These are phyloP conservation scores for Epicampocera succincta DNA, from an alignment of 2,888 invertebrate genomes.

Conservation along the genomic window DNA sequence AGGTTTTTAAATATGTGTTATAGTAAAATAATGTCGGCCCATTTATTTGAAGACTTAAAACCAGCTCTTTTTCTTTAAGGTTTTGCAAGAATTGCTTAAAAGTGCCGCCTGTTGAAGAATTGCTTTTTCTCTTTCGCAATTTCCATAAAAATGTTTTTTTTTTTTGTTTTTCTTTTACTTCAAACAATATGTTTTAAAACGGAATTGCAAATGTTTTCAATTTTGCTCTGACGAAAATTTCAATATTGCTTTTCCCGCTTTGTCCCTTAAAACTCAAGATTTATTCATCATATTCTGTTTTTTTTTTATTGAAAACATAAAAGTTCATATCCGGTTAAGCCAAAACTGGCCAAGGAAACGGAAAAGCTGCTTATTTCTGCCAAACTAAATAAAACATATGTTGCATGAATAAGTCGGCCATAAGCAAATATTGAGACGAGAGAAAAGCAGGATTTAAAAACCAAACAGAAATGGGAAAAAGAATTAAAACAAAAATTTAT, in stretches of 20 bases:
- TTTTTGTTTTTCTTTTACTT: too few species aligned
- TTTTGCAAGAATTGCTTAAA: too few species aligned
- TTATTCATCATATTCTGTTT: background rate
- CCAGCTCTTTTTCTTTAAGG: too few species aligned
- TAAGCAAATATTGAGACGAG: background rate
- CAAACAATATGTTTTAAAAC: conserved; percentile 13
- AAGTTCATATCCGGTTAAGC: conserved; percentile 3
- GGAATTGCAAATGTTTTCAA: conserved; percentile 61
- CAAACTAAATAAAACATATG: conserved; percentile 46
- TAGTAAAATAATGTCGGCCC: too few species aligned
- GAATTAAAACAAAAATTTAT: too few species aligned
- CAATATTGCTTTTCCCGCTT: conserved; percentile 30
- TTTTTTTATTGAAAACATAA: background rate
- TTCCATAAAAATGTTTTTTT: too few species aligned
- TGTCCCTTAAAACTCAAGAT: background rate
- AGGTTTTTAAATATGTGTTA: too few species aligned
- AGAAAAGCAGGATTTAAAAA: background rate
- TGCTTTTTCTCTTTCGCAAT: too few species aligned
- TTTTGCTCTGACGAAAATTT: conserved; percentile 30
- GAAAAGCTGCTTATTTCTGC: conserved; percentile 31
- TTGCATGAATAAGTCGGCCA: conserved; percentile 23
- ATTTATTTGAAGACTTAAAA: too few species aligned
- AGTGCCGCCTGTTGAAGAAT: too few species aligned
- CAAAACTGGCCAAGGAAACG: conserved; percentile 20
- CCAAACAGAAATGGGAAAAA: too few species aligned